Percentiles rank a stretch among this genome's conserved stretches.
These are phyloP conservation scores for Enhydra lutris DNA, from an alignment of 2,113 vertebrate species.

Conservation along the genomic window DNA sequence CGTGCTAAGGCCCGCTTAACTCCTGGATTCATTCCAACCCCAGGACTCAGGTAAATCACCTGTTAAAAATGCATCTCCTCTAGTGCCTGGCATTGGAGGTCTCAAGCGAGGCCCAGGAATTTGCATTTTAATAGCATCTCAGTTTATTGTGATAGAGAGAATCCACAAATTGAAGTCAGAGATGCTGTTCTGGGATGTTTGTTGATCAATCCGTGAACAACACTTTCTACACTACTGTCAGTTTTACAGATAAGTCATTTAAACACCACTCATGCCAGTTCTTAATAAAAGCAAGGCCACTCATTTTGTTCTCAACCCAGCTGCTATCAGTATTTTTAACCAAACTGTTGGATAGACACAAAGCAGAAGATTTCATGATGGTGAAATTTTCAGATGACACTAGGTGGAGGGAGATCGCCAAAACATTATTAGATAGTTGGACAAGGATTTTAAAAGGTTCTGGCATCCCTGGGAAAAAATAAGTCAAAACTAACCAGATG, in stretches of 20 bases:
- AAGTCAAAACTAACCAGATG: not conserved
- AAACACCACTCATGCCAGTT: not conserved
- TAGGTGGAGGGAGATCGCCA: not conserved
- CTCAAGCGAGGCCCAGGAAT: not conserved
- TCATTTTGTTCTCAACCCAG: rapidly evolving
- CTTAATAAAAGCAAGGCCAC: not conserved
- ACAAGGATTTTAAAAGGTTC: not conserved
- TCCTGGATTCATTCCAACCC: not conserved
- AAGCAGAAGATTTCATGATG: not conserved
- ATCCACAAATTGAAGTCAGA: not conserved
- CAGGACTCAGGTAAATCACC: not conserved
- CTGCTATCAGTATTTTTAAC: not conserved
- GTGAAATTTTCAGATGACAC: not conserved
- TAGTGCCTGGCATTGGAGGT: too few relatives aligned
- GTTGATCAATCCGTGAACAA: not conserved
- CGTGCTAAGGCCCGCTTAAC: rapidly evolving
- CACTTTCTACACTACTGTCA: not conserved
- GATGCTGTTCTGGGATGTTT: not conserved
- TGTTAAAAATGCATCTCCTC: not conserved
- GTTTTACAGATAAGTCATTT: not conserved
- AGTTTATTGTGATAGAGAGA: not conserved
- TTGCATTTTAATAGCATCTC: not conserved
- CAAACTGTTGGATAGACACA: not conserved
- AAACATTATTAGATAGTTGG: not conserved
- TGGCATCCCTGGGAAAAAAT: not conserved